These are phyloP conservation scores for Danio aesculapii DNA, from an alignment of 2,797 vertebrate genomes.

Conservation along the genomic window DNA sequence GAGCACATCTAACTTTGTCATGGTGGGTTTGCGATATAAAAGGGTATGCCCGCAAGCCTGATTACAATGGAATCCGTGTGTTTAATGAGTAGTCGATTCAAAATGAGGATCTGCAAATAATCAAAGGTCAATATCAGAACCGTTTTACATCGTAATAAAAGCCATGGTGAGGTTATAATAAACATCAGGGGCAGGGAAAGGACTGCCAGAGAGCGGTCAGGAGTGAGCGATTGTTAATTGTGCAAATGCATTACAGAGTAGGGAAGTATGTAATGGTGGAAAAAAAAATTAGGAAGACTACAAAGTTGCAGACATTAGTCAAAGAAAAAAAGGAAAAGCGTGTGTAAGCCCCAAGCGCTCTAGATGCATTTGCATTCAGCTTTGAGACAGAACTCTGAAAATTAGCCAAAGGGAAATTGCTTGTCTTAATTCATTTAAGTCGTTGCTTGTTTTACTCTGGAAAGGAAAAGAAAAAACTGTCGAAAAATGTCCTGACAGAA, in stretches of 20 bases:
- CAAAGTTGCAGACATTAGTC: conserved; percentile 36
- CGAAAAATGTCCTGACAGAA: not conserved
- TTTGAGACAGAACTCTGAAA: conserved; percentile 40
- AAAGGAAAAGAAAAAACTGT: no score
- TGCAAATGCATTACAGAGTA: conserved; percentile 9
- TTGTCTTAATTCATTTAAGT: conserved; percentile 34
- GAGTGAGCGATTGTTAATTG: conserved; percentile 24
- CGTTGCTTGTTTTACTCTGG: conserved; percentile 34
- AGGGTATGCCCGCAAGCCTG: not conserved
- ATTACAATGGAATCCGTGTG: not conserved
- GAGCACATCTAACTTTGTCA: conserved; percentile 26
- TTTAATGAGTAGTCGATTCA: conserved; percentile 1
- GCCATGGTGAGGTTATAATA: not conserved
- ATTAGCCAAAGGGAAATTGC: conserved; percentile 50
- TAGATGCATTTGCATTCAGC: conserved; percentile 39
- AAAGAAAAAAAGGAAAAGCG: conserved; percentile 3
- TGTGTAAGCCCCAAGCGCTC: conserved; percentile 26
- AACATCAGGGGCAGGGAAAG: conserved; percentile 14
- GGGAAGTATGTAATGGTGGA: not conserved
- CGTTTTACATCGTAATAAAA: conserved; percentile 5
- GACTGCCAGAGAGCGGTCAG: conserved; percentile 25
- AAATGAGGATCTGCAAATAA: conserved; percentile 6
- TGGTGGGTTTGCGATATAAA: conserved; percentile 7
- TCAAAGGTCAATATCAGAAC: not conserved
- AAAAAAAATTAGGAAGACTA: conserved; percentile 11